A percentile compares a stretch with the other conserved stretches of the same genome.
Conservation (phyloP, 1,140 invertebrate genomes). For the Grapholita molesta region DNA sequence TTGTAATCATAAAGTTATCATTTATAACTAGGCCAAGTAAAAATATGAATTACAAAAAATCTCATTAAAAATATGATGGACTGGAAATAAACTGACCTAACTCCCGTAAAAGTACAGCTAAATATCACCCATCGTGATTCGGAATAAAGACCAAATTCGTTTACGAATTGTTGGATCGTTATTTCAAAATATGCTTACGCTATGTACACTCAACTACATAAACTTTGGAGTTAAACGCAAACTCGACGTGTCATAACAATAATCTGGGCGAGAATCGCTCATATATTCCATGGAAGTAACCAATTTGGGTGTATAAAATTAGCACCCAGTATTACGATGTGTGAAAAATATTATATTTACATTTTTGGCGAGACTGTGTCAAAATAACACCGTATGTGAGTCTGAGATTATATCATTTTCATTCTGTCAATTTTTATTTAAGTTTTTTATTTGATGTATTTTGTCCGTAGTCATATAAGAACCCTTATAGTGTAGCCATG, state of each 20-base stretch:
- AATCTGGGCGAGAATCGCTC: slow-evolving; percentile 19
- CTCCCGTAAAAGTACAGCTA: neutral
- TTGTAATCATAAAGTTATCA: no score
- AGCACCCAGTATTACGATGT: slow-evolving; percentile 22
- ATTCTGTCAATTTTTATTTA: neutral
- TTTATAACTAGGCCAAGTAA: neutral
- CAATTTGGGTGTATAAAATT: slow-evolving; percentile 35
- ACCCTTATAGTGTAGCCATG: no score
- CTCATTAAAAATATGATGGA: neutral
- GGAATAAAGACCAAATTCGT: no score
- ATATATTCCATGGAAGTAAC: slow-evolving; percentile 18
- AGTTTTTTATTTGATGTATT: no score
- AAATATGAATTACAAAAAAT: neutral
- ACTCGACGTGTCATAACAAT: slow-evolving; percentile 40
- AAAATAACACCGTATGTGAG: neutral
- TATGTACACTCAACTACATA: slow-evolving; percentile 24
- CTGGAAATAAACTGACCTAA: neutral
- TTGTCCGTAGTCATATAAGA: no score
- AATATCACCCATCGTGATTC: neutral
- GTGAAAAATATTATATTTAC: slow-evolving; percentile 35
- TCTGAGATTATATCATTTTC: neutral
- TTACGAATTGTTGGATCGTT: neutral
- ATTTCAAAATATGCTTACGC: neutral
- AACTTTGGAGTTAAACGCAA: slow-evolving; percentile 44
- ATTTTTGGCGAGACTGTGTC: slow-evolving; percentile 32